Base-by-base conservation (phyloP, 2,797 vertebrate species). In the Staurois parvus region DNA sequence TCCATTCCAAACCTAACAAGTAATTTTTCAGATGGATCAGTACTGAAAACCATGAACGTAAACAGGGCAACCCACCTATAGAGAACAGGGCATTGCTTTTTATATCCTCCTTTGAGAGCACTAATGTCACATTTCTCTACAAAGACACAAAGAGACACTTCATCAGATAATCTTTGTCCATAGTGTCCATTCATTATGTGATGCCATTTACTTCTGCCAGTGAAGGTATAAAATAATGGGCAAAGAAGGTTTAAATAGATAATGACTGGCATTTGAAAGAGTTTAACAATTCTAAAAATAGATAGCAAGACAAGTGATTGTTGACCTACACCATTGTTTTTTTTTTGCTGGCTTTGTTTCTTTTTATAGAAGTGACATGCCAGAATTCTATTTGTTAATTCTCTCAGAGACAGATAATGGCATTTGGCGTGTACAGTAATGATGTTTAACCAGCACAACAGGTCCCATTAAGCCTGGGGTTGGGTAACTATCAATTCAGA, bases 231-330 rank as follows among this genome's bases (percentile, higher is more conserved):
- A 86, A 86, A 67, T 67, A 86, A 86, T 83, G 75, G 75, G 68
- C 68, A 79, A 67, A 40, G 75, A 86, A 86, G 80, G 85, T 86
- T n/a, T 86, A 86, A 83, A 83, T 79, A 78, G 80, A 86, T 86
- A 86, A 86, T 86, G 85, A 74, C 73, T 76, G n/a, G 73, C 78
- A 70, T 45, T 42, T n/a, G 34, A 37, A 79, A 83, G 52, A 73
- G 80, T 78, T 83, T 78, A 37, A 30, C 77, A 59, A 68, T 30
- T 67, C 80, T 79, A 83, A 83, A 83, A 86, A 86, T 78, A 83
- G 72, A 66, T 52, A 66, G 67, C 48, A 73, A 29, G 37, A 75
- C 83, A 86, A 75, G 85, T 83, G 75, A 86, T 67, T 68, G 68
- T n/a, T 86, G 85, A 83, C 85, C 85, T 86, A 72, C 2, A n/a